Base-by-base conservation (phyloP, 2,113 vertebrate genomes). In the Leuciscus idus region DNA sequence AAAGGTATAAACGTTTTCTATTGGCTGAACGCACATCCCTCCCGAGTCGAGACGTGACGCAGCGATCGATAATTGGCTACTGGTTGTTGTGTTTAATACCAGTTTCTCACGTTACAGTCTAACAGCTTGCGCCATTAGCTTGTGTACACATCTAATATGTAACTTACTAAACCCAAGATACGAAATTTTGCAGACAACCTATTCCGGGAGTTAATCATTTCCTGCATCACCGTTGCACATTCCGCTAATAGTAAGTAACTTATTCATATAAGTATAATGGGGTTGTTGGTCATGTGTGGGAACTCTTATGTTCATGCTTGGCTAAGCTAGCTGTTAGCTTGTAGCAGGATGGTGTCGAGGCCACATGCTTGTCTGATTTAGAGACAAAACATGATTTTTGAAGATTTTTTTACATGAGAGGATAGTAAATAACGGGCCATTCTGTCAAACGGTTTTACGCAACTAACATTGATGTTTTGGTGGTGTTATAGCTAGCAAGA, bases 91-190 rank as follows among this genome's bases (percentile, higher is more conserved):
- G 48, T 28, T 78, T 57, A 61, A 84, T 28, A 26, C 50, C 36
- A 39, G 52, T 36, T 12, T 85, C 87, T 89, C 86, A 66, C 48
- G 55, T 80, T 89, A 85, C 85, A 78, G 83, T 79, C 52, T 19
- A 36, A 33, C 33, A 36, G 13, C n/a, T 81, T 28, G 43, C 83
- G 61, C 33, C 59, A 68, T 70, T 19, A 80, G 23, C 83, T 48
- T 28, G 7, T 26, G 7, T 46, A 11, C 26, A 61, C 52, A 39
- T 39, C n/a, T 8, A 62, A 70, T 28, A 30, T 33, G 12, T 23
- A 33, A 33, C 33, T 33, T 33, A 43, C 2, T 64, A 43, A 84
- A 30, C 4, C 46, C 9, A 52, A 70, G 11, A 36, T 21, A 48
- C 2, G 8, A 28, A 11, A 28, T 15, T 46, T 21, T 6, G 19